Conservation (phyloP, 2,797 vertebrate genomes). For the Cirrhinus molitorella region DNA sequence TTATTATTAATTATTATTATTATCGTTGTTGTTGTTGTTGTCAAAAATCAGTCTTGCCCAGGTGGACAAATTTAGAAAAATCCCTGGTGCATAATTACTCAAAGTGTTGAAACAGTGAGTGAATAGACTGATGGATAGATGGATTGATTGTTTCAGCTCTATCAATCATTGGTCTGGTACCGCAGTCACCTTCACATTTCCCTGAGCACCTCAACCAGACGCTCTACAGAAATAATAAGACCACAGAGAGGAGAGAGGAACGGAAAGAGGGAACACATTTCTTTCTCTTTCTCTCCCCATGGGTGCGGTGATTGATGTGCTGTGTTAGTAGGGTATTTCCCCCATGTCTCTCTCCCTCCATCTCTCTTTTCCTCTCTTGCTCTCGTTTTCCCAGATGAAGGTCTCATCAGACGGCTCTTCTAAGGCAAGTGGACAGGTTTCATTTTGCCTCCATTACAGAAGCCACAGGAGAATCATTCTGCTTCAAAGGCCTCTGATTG, state of each 20-base stretch:
- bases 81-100: constrained; percentile 39
- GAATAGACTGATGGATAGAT: constrained; percentile 47
- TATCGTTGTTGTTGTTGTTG: not conserved
- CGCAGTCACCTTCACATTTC: constrained; percentile 52
- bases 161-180: constrained; percentile 48
- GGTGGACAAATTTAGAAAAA: not conserved
- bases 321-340: constrained; percentile 57
- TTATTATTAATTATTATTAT: too few species aligned
- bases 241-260: constrained; percentile 43
- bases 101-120: constrained; percentile 14
- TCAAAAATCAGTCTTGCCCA: not conserved
- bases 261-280: constrained; percentile 28
- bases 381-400: constrained; percentile 62
- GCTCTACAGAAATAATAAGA: constrained; percentile 58
- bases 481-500: constrained; percentile 77
- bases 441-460: constrained; percentile 75
- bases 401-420: constrained; percentile 71
- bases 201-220: constrained; percentile 52
- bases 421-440: constrained; percentile 71
- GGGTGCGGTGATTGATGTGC: constrained; percentile 62
- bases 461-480: constrained; percentile 70
- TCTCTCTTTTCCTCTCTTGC: constrained; percentile 47
- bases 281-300: constrained; percentile 53
- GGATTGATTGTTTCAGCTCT: constrained; percentile 53
- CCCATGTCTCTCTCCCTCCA: constrained; percentile 47